Base-by-base conservation (phyloP, 1,140 invertebrate species). In the Pentalonia nigronervosa region DNA sequence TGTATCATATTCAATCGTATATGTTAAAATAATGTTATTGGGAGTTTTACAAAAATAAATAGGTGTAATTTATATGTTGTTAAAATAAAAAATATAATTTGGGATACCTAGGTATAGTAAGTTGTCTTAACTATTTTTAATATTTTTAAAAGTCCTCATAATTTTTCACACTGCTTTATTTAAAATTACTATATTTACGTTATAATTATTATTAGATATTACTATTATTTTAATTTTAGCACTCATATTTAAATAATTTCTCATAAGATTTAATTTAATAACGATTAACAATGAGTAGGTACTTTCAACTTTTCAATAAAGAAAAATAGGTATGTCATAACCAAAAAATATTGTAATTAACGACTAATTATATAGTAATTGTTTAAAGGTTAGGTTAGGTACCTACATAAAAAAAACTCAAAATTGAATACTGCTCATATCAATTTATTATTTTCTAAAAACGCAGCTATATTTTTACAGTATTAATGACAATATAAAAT, bases 371-470 rank as follows among this genome's bases (percentile, higher is more conserved):
- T 20, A 20, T n/a, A 76, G 2, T 7, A n/a, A 76, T 76, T 17
- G 30, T 67, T 67, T 17, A n/a, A 14, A 76, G 25, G 11, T 23
- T 53, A 53, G 50, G 21, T 53, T 21, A 11, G 21, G 2, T 67
- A 30, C 7, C 7, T 8, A 56, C 7, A 56, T 56, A 76, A 76
- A 67, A 47, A 47, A 86, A 17, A n/a, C 41, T 47, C 25, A 30
- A 47, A 86, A 86, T 86, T 86, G 84, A 86, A 86, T 86, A 86
- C 45, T 47, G 84, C 84, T 86, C 84, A 86, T 86, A 47, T 86
- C 25, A 86, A 14, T 86, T 86, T 90, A 67, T 88, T 50, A 34
- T 45, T 67, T 45, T 30, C 23, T 67, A 67, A 45, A 67, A 90
- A 90, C 30, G 36, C n/a, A 36, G 36, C 0, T 67, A 36, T 21